Base-by-base conservation (phyloP, 2,797 vertebrate genomes). In the Hyperoplus immaculatus region DNA sequence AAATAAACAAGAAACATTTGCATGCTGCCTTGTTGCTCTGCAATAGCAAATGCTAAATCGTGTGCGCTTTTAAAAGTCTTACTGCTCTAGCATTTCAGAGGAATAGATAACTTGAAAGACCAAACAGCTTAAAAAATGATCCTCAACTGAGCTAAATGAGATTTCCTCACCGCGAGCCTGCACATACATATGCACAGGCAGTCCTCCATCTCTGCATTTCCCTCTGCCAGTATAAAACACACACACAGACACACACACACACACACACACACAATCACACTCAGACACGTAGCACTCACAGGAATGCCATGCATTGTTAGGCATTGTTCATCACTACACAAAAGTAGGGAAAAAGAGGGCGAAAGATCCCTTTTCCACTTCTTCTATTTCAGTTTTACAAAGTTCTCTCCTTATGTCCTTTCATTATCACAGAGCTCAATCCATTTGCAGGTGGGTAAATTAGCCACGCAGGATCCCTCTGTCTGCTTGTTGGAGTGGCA, bases 41-140 rank as follows among this genome's bases (percentile, higher is more conserved):
- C 41, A 2, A 53, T 76, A 71, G 59, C 68, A 18, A 78, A 76
- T 50, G 69, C 63, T 66, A 1, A 38, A 11, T n/a, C 71, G 18
- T 43, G 47, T 75, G 64, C 66, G 51, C 64, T 84, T 72, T 83
- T 61, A 60, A 71, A 56, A 46, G 50, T 38, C 18, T 18, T 21
- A 15, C 65, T 41, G 64, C 70, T 46, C 45, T 46, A 43, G 43
- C 15, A 10, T 78, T 59, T 84, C 61, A 81, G 58, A 70, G 69
- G 36, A 63, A 75, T 51, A 51, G 62, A 66, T 55, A 41, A 63
- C 69, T 78, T 62, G 49, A 55, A 61, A 82, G 69, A 81, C 73
- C 78, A 85, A 90, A 83, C n/a, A 61, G 68, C 80, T 85, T 61
- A 75, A 55, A 84, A 29, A 83, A 84, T 67, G 4, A 29, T 83